These are phyloP conservation scores for Tupaia chinensis DNA, from an alignment of 2,113 vertebrate species.

Conservation along the genomic window DNA sequence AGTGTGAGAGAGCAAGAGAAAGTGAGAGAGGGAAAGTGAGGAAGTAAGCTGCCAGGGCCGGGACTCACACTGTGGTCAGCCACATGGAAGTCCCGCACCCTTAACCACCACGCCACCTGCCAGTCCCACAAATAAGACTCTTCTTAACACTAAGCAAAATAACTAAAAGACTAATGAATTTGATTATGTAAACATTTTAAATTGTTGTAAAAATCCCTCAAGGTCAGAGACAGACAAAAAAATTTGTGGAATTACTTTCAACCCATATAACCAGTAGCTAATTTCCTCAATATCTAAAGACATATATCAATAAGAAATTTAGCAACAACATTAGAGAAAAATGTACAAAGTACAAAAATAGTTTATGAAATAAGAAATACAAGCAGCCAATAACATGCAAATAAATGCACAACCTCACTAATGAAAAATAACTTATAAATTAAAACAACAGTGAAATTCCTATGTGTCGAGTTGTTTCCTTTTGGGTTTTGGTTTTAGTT, in stretches of 20 bases:
- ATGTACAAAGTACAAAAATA: not conserved
- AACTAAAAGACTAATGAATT: constrained; percentile 14
- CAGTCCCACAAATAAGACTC: not conserved
- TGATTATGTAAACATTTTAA: constrained; percentile 12
- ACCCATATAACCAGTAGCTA: not conserved
- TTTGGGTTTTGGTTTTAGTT: too few species aligned
- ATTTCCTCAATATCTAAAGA: not conserved
- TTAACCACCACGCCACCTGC: too few species aligned
- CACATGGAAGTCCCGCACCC: too few species aligned
- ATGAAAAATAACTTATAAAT: not conserved
- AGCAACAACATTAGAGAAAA: not conserved
- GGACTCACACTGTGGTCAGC: too few species aligned
- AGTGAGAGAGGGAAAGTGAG: too few species aligned
- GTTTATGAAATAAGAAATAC: constrained; percentile 21
- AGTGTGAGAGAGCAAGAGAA: too few species aligned
- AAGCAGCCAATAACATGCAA: not conserved
- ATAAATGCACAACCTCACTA: not conserved
- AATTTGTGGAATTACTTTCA: not conserved
- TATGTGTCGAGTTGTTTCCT: not conserved
- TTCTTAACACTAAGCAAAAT: constrained; percentile 43
- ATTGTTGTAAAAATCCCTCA: not conserved
- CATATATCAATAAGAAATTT: not conserved
- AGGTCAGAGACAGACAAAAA: not conserved
- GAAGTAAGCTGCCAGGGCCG: too few species aligned
- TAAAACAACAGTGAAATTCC: not conserved